Conservation (phyloP, 2,113 vertebrate species). For the Litocranius walleri region DNA sequence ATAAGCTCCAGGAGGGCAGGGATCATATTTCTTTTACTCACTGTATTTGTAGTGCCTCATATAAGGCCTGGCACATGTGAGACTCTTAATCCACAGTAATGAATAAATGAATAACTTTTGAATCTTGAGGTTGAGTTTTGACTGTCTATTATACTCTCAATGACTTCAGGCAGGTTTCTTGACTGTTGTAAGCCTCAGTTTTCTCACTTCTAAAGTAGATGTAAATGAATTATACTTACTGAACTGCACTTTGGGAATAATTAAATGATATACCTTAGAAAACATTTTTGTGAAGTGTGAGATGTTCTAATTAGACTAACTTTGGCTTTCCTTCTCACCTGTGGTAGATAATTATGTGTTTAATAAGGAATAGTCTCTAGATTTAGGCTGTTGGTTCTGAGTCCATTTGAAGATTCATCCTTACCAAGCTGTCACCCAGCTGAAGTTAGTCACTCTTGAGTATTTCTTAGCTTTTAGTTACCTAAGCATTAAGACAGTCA, state of each 20-base stretch:
- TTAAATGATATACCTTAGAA: slow-evolving; percentile 14
- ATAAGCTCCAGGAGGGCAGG: neutral
- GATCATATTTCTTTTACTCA: neutral
- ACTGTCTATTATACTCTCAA: neutral
- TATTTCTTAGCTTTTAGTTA: neutral
- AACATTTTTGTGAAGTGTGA: slow-evolving; percentile 4
- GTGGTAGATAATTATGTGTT: neutral
- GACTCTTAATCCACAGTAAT: neutral
- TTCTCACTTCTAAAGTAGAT: slow-evolving; percentile 9
- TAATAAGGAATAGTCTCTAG: neutral
- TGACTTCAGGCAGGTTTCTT: neutral
- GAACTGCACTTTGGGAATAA: neutral
- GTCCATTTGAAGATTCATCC: neutral
- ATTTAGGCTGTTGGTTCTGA: neutral
- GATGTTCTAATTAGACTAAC: neutral
- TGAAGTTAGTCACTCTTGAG: neutral
- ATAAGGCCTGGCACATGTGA: neutral
- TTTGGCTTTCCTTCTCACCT: neutral
- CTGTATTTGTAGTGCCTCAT: neutral
- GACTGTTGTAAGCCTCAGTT: neutral
- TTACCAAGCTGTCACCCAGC: neutral
- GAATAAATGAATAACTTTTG: neutral
- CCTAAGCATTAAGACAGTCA: neutral
- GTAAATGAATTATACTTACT: neutral
- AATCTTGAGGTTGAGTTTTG: neutral